Conservation (phyloP, 2,113 vertebrate genomes). For the Embiotoca jacksoni region DNA sequence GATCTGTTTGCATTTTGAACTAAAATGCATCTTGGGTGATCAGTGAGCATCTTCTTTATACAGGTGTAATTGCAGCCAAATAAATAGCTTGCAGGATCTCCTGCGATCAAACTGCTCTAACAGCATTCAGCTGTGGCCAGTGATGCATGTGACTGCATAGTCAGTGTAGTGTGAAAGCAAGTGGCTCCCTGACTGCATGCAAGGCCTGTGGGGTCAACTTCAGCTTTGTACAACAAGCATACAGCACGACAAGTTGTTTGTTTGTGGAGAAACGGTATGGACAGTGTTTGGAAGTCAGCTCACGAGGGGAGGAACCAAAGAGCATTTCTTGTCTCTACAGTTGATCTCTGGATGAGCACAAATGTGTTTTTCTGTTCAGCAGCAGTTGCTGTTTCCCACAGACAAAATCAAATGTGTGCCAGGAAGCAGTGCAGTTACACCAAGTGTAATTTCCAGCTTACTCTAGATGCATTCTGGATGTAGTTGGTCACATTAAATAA, state of each 20-base stretch:
- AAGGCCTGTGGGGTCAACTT: slow-evolving; percentile 40
- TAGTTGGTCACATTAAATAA: slow-evolving; percentile 32
- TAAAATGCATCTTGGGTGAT: slow-evolving; percentile 19
- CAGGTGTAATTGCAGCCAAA: slow-evolving; percentile 57
- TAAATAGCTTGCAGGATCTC: slow-evolving; percentile 49
- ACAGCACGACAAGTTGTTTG: slow-evolving; percentile 54
- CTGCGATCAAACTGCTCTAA: slow-evolving; percentile 45
- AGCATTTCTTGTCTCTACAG: slow-evolving; percentile 7
- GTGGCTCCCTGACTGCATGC: slow-evolving; percentile 32
- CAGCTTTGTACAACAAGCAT: slow-evolving; percentile 46
- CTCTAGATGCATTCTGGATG: slow-evolving; percentile 7
- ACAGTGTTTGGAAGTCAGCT: slow-evolving; percentile 31
- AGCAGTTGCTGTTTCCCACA: slow-evolving; percentile 21
- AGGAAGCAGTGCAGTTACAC: slow-evolving; percentile 27
- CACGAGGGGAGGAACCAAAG: slow-evolving; percentile 20
- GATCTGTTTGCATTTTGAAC: slow-evolving; percentile 36
- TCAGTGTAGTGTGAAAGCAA: slow-evolving; percentile 70
- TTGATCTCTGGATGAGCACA: slow-evolving; percentile 25
- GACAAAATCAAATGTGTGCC: slow-evolving; percentile 33
- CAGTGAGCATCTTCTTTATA: slow-evolving; percentile 20
- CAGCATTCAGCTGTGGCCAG: slow-evolving; percentile 50
- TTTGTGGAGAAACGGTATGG: slow-evolving; percentile 20
- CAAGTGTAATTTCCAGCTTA: slow-evolving; percentile 15
- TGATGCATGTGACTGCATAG: slow-evolving; percentile 69
- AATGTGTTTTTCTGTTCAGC: slow-evolving; percentile 36